These are phyloP conservation scores for Drosophila triauraria DNA, from an alignment of 1,140 invertebrate genomes.

Conservation along the genomic window DNA sequence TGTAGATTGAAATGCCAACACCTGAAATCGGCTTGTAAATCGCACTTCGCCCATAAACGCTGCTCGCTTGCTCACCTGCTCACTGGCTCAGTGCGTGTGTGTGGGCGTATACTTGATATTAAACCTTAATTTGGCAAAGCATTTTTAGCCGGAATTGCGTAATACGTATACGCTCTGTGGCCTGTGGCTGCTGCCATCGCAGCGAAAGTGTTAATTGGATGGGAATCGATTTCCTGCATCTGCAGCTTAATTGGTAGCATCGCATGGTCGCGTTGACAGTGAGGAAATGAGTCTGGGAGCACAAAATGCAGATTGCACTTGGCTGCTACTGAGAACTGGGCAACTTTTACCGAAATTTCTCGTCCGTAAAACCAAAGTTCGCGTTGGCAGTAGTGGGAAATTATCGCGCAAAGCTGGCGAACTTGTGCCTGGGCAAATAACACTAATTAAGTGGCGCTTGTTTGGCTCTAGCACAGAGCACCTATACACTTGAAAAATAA, in stretches of 20 bases:
- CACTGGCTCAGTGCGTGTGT: neutral
- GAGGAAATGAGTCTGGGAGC: slow-evolving; percentile 18
- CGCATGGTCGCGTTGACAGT: slow-evolving; percentile 23
- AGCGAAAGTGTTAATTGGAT: slow-evolving; percentile 31
- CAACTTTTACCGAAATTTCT: slow-evolving; percentile 26
- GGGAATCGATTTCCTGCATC: slow-evolving; percentile 38
- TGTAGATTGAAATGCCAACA: slow-evolving; percentile 81
- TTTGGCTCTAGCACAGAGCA: slow-evolving; percentile 10
- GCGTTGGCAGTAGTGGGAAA: slow-evolving; percentile 26
- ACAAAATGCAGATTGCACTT: slow-evolving; percentile 6
- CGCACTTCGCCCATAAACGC: slow-evolving; percentile 49
- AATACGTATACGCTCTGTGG: slow-evolving; percentile 23
- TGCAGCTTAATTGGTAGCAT: slow-evolving; percentile 38
- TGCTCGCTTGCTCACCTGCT: neutral
- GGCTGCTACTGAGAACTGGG: neutral
- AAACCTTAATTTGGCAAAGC: slow-evolving; percentile 21
- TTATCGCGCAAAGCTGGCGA: slow-evolving; percentile 23
- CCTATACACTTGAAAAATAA: neutral
- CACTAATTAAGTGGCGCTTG: slow-evolving; percentile 74
- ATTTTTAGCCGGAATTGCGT: slow-evolving; percentile 17
- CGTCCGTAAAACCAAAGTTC: slow-evolving; percentile 15
- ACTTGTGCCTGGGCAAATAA: slow-evolving; percentile 57
- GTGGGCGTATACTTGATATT: slow-evolving; percentile 22
- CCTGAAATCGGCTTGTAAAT: slow-evolving; percentile 74
- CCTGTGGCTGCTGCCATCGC: slow-evolving; percentile 2